Conservation (phyloP, 2,797 vertebrate genomes). For the Emys orbicularis region DNA sequence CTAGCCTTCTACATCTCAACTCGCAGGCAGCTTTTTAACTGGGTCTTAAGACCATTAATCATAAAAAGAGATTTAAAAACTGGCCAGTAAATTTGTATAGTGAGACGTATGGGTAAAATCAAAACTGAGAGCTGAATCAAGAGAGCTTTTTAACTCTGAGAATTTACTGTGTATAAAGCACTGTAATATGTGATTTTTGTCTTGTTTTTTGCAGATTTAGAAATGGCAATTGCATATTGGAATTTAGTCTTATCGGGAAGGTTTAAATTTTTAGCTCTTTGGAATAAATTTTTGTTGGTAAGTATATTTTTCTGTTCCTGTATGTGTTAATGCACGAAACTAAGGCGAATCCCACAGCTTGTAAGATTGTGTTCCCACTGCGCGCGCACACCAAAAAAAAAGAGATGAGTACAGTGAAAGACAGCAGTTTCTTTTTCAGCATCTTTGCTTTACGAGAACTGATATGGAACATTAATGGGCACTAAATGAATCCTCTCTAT, state of each 20-base stretch:
- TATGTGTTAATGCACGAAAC: fast-evolving
- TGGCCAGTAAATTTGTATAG: background rate
- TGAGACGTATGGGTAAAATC: background rate
- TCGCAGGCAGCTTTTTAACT: background rate
- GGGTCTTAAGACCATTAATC: background rate
- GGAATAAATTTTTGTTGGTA: constrained; percentile 98
- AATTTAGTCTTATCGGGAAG: constrained; percentile 95
- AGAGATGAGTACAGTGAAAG: background rate
- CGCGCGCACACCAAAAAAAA: background rate
- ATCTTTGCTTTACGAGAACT: background rate
- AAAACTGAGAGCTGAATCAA: background rate
- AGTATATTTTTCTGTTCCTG: constrained; percentile 67
- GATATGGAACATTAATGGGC: background rate
- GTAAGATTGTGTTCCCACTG: background rate
- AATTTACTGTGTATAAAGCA: background rate
- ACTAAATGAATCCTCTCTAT: background rate
- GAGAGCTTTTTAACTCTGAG: background rate
- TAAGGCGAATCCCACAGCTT: background rate
- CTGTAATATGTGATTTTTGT: background rate
- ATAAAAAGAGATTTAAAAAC: background rate
- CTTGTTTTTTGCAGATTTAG: constrained; percentile 89
- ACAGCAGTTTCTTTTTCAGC: background rate
- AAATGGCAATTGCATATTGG: constrained; percentile 99
- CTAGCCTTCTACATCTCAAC: background rate
- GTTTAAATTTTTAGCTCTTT: constrained; percentile 98